phyloP scores from a whole-genome alignment of 2,888 invertebrate species.

The Phortica okadai region DNA sequence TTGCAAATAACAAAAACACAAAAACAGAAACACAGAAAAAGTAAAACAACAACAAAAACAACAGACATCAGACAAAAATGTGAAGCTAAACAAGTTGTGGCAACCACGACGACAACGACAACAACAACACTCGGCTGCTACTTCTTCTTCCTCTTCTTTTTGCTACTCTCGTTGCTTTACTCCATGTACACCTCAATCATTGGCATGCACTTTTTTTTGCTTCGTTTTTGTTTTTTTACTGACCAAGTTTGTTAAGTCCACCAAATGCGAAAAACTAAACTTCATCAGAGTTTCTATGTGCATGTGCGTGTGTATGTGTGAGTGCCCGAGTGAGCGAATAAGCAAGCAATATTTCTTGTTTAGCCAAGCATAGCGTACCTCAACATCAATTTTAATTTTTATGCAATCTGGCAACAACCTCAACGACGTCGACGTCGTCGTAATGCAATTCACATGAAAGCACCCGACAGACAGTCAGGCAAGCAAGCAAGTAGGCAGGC shows the following conservation, averaged over 20 bases:
- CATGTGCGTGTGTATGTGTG: not conserved
- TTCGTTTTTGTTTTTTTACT: not conserved
- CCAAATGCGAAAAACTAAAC: not conserved
- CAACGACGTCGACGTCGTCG: conserved; percentile 3
- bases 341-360: conserved; percentile 22
- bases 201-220: not conserved
- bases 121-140: conserved; percentile 39
- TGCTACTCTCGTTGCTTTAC: not conserved
- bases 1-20: conserved; percentile 31
- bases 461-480: not conserved
- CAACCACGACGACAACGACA: conserved; percentile 39
- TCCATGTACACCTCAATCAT: not conserved
- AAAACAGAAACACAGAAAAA: conserved; percentile 33
- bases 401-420: conserved; percentile 27
- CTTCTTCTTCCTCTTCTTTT: not conserved
- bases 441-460: conserved; percentile 3
- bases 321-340: not conserved
- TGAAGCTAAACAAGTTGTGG: conserved; percentile 56
- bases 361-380: conserved; percentile 22
- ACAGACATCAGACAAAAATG: conserved; percentile 15
- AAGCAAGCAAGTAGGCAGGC: not conserved
- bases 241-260: conserved; percentile 14
- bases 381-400: conserved; percentile 30
- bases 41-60: conserved; percentile 37
- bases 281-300: not conserved